These are phyloP conservation scores for Pilophorus perplexus DNA, from an alignment of 2,888 invertebrate species.

Conservation along the genomic window DNA sequence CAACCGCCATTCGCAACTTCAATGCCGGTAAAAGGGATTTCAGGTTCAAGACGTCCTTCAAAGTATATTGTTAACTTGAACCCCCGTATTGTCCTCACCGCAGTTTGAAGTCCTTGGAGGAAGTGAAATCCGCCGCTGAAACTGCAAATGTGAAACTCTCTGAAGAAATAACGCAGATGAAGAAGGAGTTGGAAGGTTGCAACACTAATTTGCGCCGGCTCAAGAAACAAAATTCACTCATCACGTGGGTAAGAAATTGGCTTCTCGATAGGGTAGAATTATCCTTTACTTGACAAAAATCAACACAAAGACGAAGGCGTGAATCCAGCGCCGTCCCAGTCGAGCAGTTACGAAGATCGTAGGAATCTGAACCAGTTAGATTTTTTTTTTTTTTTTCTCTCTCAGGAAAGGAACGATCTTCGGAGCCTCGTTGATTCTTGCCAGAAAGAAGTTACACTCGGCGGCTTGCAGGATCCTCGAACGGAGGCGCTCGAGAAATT, in stretches of 20 bases:
- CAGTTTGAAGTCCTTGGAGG: constrained; percentile 46
- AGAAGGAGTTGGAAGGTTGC: constrained; percentile 43
- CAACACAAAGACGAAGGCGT: too few relatives aligned
- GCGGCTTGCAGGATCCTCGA: constrained; percentile 52
- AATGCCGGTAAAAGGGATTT: constrained; percentile 52
- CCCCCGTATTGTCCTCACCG: neutral
- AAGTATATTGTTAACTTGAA: neutral
- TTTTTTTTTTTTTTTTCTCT: too few relatives aligned
- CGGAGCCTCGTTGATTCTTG: constrained; percentile 75
- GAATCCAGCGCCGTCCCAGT: too few relatives aligned
- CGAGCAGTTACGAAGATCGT: neutral
- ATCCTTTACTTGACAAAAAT: too few relatives aligned
- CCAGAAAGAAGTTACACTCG: constrained; percentile 72
- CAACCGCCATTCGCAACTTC: constrained; percentile 52
- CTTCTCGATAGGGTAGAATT: too few relatives aligned
- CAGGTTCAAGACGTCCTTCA: neutral
- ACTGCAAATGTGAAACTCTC: constrained; percentile 55
- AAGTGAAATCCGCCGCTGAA: constrained; percentile 38
- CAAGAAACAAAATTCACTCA: constrained; percentile 48
- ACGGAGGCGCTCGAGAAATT: constrained; percentile 72
- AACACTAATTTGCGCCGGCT: constrained; percentile 47
- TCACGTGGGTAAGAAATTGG: constrained; percentile 49
- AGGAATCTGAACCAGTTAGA: too few relatives aligned
- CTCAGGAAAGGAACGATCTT: constrained; percentile 73
- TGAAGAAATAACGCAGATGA: constrained; percentile 42